Base-by-base conservation (phyloP, 1,140 invertebrate species). In the Rhopalosiphum padi region DNA sequence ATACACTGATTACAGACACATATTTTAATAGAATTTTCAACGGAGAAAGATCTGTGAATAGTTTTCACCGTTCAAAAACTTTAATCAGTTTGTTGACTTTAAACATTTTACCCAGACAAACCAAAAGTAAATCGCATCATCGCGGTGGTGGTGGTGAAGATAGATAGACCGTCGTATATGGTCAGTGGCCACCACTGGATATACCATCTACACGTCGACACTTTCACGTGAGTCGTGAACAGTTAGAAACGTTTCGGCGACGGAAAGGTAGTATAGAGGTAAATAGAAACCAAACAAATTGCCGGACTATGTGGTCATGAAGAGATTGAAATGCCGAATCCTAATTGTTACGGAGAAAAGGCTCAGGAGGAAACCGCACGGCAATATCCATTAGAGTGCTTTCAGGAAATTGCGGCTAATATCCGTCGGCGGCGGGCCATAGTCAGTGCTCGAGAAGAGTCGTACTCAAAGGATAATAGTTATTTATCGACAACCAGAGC, bases 361-460 rank as follows among this genome's bases (percentile, higher is more conserved):
- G 41, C 60, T 87, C 30, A 41, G 37, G 60, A 68, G 90, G 41
- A 46, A 55, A 43, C 90, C 25, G 23, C 53, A 30, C 41, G 41
- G 41, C 90, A 77, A 82, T 91, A 91, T 91, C 90, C 90, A 91
- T 91, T 77, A 91, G 30, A 91, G 90, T 48, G 90, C 41, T 77
- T 91, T 91, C 90, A 77, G 90, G 90, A 91, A 91, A 77, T 91
- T 91, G 90, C 41, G 90, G 60, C 60, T 91, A 91, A 91, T 77
- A 91, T 91, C 90, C 90, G 90, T 77, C 85, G 41, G 85, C 15
- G 85, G 85, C 18, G 25, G 55, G 41, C 22, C 25, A 91, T 23
- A 9, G 90, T 41, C 90, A 30, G 35, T 91, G 41, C 41, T 43
- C 30, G 90, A 91, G 46, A 87, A 30, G 55, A 77, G 35, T 91